Percentiles rank a stretch among this genome's conserved stretches.
Conservation (phyloP, 2,113 vertebrate species). For the Gallinago jamesoni region DNA sequence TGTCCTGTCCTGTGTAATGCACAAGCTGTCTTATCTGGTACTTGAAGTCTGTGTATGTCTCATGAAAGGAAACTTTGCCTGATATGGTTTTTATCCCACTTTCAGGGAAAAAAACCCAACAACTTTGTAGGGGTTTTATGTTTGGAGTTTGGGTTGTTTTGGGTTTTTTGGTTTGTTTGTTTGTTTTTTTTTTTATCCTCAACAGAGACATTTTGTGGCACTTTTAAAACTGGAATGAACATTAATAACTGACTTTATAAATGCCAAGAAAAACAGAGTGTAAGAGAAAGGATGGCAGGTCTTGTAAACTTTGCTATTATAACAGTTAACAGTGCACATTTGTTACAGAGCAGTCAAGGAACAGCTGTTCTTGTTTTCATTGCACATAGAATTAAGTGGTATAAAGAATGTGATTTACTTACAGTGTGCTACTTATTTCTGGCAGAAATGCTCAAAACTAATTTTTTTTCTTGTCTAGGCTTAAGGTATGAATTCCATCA, state of each 20-base stretch:
- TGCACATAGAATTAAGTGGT: background rate
- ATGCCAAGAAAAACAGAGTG: background rate
- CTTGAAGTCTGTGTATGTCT: background rate
- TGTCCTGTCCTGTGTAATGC: background rate
- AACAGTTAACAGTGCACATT: background rate
- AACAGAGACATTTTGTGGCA: background rate
- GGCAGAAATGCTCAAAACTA: conserved; percentile 52
- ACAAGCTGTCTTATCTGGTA: background rate
- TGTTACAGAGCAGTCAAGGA: conserved; percentile 6
- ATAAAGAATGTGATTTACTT: conserved; percentile 42
- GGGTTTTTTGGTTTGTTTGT: background rate
- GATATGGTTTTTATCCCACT: background rate
- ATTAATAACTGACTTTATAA: background rate
- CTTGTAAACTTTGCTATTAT: background rate
- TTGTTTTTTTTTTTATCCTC: too few species aligned
- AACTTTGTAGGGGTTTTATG: background rate
- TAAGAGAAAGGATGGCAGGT: background rate
- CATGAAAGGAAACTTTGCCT: background rate
- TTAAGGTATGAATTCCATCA: conserved; percentile 51
- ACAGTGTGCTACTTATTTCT: conserved; percentile 42
- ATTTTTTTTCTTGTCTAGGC: conserved; percentile 30
- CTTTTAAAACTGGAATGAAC: background rate
- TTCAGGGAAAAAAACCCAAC: background rate
- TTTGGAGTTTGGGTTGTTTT: background rate
- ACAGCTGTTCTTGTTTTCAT: conserved; percentile 47